Base-by-base conservation (phyloP, 2,888 invertebrate species). In the Unio pictorum region DNA sequence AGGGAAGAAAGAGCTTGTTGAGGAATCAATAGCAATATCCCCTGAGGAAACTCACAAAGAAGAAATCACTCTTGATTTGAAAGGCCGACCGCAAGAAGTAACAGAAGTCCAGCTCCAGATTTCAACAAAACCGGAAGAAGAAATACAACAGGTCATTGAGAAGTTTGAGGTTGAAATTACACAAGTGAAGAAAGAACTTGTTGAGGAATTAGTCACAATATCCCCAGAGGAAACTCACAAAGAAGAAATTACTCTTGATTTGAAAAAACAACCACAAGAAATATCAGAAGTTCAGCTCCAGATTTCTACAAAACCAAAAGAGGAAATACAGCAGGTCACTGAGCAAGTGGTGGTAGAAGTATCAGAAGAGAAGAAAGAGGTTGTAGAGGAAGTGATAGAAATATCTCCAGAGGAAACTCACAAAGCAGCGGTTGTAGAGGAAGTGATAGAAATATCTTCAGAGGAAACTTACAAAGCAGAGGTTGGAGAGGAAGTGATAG, bases 181-280 rank as follows among this genome's bases (percentile, higher is more conserved):
- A 26, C 71, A 79, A 64, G 67, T 61, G n/a, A 74, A 74, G 23
- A 61, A 67, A 54, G 64, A 72, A 61, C 72, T 72, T 61, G 69
- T 76, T 20, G 69, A 67, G 15, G 71, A 74, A 66, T 68, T 68
- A 3, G 56, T 75, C 57, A 67, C 75, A 61, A 30, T 76, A 20
- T 72, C 78, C n/a, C 65, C 71, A 26, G 79, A 77, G 45, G 77
- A 81, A 54, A 81, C 78, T 23, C 72, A 68, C 59, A 76, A 64
- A 58, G 82, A 82, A 45, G 82, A 83, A 64, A 72, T 84, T 55
- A 75, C 76, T n/a, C 72, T 85, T 58, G 81, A 84, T 58, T 78
- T 84, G 20, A 72, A 74, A 58, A 80, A 75, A 54, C 75, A 78
- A 57, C 67, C 70, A 28, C 45, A 54, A 61, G 71, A 72, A 71